Evolutionary conservation across 2,113 vertebrate genomes (phyloP), one percentile per base, ranked within the genome.

Genomic region (Pteronura brasiliensis): DNA sequence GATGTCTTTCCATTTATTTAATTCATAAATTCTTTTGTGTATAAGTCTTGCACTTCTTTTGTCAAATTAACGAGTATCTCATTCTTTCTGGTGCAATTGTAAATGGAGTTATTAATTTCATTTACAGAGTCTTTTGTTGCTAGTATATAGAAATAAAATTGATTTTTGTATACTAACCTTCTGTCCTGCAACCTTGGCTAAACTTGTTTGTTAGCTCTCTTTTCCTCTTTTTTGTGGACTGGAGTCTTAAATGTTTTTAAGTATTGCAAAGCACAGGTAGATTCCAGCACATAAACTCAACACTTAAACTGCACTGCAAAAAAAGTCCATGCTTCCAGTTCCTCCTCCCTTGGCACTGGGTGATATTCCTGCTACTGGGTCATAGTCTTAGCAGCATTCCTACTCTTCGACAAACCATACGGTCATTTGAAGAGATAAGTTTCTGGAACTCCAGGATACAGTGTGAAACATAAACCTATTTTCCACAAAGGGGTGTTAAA

Each of bases 81-180:
- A 82, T 86, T 96, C 27, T 88, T 93, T 96, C 61, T 63, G 27
- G 79, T 65, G 17, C 31, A 93, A 63, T 4, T 87, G 13, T 69
- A 93, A 80, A 71, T 93, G 65, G 18, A 79, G 67, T 10, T 92
- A 9, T 52, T 92, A 39, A 85, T 90, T 96, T 96, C 2, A 90
- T 87, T 90, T 97, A 88, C 47, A 92, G 52, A 92, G 59, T 63
- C 5, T 87, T 96, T 96, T 67, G 49, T 6, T 72, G 82, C 44
- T 89, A 65, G 15, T 67, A 7, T 59, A 77, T 20, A 49, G 63
- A 92, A 93, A 90, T 81, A 95, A 88, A 72, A 74, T 23, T 69
- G 44, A 82, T 39, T 49, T 97, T 93, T 88, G 36, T 29, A 83
- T 34, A 52, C 1, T 67, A 86, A 85, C 9, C 63, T 91, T 90